Evolutionary conservation across 2,888 invertebrate species (phyloP), one percentile per base, ranked within the genome.

Genomic region (Mechanitis messenoides): DNA sequence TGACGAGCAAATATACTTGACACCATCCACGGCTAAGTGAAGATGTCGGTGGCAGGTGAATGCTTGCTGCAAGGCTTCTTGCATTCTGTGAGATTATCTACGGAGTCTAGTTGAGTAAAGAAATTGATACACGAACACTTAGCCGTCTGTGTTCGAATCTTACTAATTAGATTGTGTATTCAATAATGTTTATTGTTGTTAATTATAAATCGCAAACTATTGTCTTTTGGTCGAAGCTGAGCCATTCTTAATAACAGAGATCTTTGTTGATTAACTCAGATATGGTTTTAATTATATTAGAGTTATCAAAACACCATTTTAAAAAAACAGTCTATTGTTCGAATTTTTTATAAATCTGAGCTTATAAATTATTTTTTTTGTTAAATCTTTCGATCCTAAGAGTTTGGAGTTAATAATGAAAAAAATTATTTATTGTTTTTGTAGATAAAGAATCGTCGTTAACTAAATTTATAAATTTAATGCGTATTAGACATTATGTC

Each of bases 251-350:
- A 11, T 31, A 11, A 42, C 20, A 45, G 33, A 9, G 38, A 31
- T 42, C 33, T 50, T 47, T 56, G 33, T 47, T 47, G 47, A 31
- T 31, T 35, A 57, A 35, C 11, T 56, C 11, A 33, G 45, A 20
- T 20, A 20, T 20, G 20, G 20, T 20, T 20, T 20, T 61, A 55
- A 59, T 58, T 57, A 71, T 77, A 78, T 78, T 42, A 42, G 11
- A 9, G 9, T 42, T 80, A 78, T 81, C 79, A 77, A 76, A 75
- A 58, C 59, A 76, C 77, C 74, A 77, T 76, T 79, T 74, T 74
- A 72, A 73, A 70, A 72, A 74, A 80, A 80, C 74, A 78, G 20
- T 20, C 20, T 20, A 20, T 20, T 1, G 20, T 65, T 60, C 67
- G 62, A 63, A 56, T 38, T 55, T 50, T 65, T 55, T 20, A 20